Percentiles rank a stretch among this genome's conserved stretches.
These are phyloP conservation scores for Mellivora capensis DNA, from an alignment of 2,113 vertebrate genomes.

Conservation along the genomic window DNA sequence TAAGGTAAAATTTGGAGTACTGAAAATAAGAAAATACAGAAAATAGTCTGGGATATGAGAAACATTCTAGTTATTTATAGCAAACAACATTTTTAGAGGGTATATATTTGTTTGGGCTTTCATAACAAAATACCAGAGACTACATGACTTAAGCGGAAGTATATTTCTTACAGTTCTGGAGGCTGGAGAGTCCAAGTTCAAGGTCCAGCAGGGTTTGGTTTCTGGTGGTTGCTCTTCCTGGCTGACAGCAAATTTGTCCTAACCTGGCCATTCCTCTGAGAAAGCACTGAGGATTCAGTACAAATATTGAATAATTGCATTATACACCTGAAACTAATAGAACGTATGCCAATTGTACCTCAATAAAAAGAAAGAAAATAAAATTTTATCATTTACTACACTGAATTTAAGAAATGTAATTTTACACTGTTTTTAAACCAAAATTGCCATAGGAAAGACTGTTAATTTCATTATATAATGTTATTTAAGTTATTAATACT, in stretches of 20 bases:
- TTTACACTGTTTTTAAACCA: not conserved
- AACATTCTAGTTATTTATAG: not conserved
- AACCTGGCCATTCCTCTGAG: not conserved
- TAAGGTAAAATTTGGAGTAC: not conserved
- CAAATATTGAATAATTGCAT: not conserved
- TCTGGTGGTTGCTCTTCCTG: not conserved
- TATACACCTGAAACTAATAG: not conserved
- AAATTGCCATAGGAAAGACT: not conserved
- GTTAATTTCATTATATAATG: not conserved
- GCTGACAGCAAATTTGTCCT: not conserved
- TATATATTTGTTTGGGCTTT: not conserved
- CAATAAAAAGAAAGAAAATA: not conserved
- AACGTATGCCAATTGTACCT: not conserved
- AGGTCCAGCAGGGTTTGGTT: too few relatives aligned
- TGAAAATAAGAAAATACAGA: not conserved
- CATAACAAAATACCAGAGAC: not conserved
- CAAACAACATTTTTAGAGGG: not conserved
- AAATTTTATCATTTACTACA: not conserved
- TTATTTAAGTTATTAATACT: not conserved
- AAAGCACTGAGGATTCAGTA: not conserved
- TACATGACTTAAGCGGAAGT: not conserved
- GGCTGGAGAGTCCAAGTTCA: not conserved
- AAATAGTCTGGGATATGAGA: not conserved
- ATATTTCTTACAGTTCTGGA: not conserved
- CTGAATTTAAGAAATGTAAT: not conserved